Evolutionary conservation across 2,797 vertebrate species (phyloP).

Genomic region (Varecia variegata): DNA sequence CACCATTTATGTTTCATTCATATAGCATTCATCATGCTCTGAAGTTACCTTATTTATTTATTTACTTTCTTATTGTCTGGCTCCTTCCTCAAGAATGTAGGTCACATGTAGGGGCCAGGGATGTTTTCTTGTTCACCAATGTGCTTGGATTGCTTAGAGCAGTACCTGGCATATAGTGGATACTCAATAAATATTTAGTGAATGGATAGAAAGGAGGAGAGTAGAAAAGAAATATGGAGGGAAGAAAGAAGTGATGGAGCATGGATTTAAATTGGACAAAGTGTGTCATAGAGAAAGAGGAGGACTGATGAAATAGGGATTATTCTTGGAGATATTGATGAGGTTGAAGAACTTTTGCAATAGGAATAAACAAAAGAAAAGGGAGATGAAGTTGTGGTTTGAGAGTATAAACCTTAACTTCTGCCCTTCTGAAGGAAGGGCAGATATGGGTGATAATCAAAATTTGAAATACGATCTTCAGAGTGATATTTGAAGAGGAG

Average conservation of each 20-base stretch:
- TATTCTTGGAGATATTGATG: not conserved
- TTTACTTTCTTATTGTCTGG: not conserved
- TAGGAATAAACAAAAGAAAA: not conserved
- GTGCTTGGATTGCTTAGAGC: not conserved
- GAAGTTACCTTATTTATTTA: constrained; percentile 2
- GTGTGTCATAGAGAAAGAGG: not conserved
- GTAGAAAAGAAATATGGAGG: not conserved
- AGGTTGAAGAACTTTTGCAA: not conserved
- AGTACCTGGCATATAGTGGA: not conserved
- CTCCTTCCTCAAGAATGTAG: not conserved
- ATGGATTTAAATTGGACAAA: not conserved
- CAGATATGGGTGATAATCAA: not conserved
- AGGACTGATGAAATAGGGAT: not conserved
- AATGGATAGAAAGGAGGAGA: not conserved
- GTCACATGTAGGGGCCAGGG: not conserved
- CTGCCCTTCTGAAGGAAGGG: not conserved
- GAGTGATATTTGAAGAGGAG: not conserved
- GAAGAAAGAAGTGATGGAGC: not conserved
- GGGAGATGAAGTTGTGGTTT: not conserved
- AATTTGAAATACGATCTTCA: not conserved
- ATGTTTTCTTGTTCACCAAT: not conserved
- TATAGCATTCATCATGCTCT: not conserved
- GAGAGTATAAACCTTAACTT: not conserved
- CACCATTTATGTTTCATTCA: not conserved
- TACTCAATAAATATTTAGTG: not conserved